These are phyloP conservation scores for Pocillopora verrucosa DNA, from an alignment of 64 coral and sea anemone genomes.

Conservation along the genomic window DNA sequence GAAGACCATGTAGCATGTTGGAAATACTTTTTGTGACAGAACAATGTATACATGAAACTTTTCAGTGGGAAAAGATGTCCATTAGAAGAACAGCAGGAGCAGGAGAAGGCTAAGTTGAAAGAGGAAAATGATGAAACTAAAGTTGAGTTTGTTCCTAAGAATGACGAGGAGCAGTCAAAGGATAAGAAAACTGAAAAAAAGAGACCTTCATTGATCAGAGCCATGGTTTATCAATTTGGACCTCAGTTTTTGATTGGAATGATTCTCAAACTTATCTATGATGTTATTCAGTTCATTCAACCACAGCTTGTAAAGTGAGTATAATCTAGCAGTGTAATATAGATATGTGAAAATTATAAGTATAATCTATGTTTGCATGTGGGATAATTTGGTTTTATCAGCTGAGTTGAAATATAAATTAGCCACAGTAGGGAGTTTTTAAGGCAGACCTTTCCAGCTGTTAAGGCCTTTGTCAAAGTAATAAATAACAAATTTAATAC, in stretches of 20 bases:
- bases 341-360: too few relatives aligned
- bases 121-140: conserved; percentile 60
- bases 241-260: conserved; percentile 41
- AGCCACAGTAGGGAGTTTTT: too few relatives aligned
- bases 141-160: conserved; percentile 49
- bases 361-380: too few relatives aligned
- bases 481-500: too few relatives aligned
- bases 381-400: too few relatives aligned
- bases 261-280: conserved; percentile 61
- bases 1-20: not conserved
- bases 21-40: not conserved
- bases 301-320: conserved; percentile 76
- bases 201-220: conserved; percentile 54
- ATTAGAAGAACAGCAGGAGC: conserved; percentile 38
- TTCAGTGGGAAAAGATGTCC: conserved; percentile 31
- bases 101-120: conserved; percentile 27
- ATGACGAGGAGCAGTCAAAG: conserved; percentile 24
- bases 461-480: too few relatives aligned
- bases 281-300: conserved; percentile 53
- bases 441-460: too few relatives aligned
- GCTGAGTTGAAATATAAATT: too few relatives aligned
- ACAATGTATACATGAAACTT: not conserved
- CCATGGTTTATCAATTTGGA: conserved; percentile 52
- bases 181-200: conserved; percentile 38
- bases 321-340: not conserved